Conservation (phyloP, 2,888 invertebrate species). For the Epinotia nisella region DNA sequence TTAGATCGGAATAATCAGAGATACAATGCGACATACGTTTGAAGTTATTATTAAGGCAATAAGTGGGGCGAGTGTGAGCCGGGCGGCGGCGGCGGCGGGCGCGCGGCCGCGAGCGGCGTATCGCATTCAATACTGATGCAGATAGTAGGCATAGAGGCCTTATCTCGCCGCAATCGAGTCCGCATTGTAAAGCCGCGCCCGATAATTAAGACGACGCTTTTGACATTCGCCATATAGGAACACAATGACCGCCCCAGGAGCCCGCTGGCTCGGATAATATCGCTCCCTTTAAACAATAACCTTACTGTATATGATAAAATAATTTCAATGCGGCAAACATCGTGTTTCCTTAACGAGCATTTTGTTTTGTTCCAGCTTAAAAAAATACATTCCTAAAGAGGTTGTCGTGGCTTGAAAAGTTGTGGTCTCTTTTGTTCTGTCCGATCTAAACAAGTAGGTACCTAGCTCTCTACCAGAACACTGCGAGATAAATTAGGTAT, state of each 20-base stretch:
- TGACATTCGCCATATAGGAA: conserved; percentile 85
- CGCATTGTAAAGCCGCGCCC: conserved; percentile 82
- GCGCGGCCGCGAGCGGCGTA: conserved; percentile 57
- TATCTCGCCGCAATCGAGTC: conserved; percentile 83
- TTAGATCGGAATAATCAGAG: conserved; percentile 80
- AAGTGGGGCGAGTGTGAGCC: conserved; percentile 63
- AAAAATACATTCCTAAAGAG: conserved; percentile 54
- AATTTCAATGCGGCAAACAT: conserved; percentile 80
- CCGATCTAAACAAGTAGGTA: conserved; percentile 33
- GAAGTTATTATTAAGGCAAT: conserved; percentile 80
- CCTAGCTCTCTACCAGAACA: conserved; percentile 2
- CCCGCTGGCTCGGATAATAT: conserved; percentile 76
- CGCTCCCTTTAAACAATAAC: conserved; percentile 81
- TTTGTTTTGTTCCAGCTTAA: conserved; percentile 64
- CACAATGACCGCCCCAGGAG: conserved; percentile 84
- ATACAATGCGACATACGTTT: conserved; percentile 81
- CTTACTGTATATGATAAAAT: conserved; percentile 81
- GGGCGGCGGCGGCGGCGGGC: conserved; percentile 47
- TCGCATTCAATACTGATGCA: conserved; percentile 75
- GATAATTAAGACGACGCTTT: conserved; percentile 85
- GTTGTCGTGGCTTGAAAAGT: conserved; percentile 34
- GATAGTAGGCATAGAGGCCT: conserved; percentile 77
- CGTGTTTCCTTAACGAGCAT: conserved; percentile 79
- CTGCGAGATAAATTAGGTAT: background rate
- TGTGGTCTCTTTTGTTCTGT: conserved; percentile 38